phyloP scores from a whole-genome alignment of 2,888 invertebrate genomes.

The Branchellion lobata region DNA sequence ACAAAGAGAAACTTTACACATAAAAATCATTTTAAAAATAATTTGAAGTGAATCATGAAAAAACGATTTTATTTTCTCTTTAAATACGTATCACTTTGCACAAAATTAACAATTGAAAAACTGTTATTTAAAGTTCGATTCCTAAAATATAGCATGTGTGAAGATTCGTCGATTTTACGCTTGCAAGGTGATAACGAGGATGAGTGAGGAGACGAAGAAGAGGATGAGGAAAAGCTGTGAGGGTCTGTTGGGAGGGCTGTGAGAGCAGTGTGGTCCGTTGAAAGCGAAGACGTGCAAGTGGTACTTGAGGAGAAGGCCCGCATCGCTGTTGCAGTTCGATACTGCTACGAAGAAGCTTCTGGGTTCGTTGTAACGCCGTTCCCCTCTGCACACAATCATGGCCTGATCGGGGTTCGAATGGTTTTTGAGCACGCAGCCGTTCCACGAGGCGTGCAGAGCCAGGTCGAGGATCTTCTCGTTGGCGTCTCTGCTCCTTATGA shows the following conservation, averaged over 20 bases:
- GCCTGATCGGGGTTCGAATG: slow-evolving; percentile 24
- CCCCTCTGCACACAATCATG: slow-evolving; percentile 47
- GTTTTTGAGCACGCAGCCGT: slow-evolving; percentile 50
- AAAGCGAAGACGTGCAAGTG: slow-evolving; percentile 50
- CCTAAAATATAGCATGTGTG: too few species aligned
- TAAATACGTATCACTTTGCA: too few species aligned
- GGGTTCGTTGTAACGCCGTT: slow-evolving; percentile 47
- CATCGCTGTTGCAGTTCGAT: slow-evolving; percentile 49
- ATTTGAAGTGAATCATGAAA: too few species aligned
- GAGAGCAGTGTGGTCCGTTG: slow-evolving; percentile 40
- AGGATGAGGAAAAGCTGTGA: too few species aligned
- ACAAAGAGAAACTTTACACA: too few species aligned
- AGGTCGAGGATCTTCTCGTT: slow-evolving; percentile 51
- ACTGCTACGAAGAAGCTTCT: slow-evolving; percentile 49
- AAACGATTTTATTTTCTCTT: too few species aligned
- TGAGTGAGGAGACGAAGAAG: too few species aligned
- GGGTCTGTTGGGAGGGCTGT: not conserved
- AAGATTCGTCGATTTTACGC: too few species aligned
- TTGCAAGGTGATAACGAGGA: too few species aligned
- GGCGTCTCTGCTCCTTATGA: slow-evolving; percentile 46
- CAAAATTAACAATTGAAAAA: too few species aligned
- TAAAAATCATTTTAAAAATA: too few species aligned
- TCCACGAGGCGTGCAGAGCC: slow-evolving; percentile 49
- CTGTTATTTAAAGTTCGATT: too few species aligned
- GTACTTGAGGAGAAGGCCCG: slow-evolving; percentile 50